phyloP scores from a whole-genome alignment of 1,140 invertebrate species.

The Battus philenor region DNA sequence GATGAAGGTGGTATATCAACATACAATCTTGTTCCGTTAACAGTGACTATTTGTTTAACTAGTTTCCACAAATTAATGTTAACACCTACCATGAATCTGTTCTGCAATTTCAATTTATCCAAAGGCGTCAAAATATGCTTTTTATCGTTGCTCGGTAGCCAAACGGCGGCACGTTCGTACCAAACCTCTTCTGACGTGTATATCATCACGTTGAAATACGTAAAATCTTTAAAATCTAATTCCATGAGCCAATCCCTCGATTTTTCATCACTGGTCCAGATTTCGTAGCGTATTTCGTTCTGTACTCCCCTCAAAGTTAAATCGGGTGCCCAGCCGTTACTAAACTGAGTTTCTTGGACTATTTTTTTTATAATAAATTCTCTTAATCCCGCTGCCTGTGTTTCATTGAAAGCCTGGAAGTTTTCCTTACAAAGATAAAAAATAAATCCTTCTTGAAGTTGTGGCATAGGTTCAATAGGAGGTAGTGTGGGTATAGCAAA shows the following conservation, averaged over 20 bases:
- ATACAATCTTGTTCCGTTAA: conserved; percentile 53
- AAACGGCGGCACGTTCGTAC: conserved; percentile 64
- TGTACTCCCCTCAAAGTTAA: conserved; percentile 52
- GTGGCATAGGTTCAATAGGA: background rate
- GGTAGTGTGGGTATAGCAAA: background rate
- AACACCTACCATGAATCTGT: conserved; percentile 38
- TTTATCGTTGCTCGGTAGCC: conserved; percentile 61
- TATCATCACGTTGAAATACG: conserved; percentile 42
- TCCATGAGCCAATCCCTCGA: conserved; percentile 51
- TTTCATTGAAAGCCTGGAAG: conserved; percentile 38
- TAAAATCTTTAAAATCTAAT: conserved; percentile 47
- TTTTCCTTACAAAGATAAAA: conserved; percentile 59
- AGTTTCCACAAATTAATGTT: conserved; percentile 64
- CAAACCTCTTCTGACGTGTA: conserved; percentile 58
- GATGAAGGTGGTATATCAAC: conserved; percentile 61
- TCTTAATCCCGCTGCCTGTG: conserved; percentile 36
- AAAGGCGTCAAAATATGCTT: conserved; percentile 44
- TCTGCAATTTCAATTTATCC: conserved; percentile 55
- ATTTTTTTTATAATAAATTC: conserved; percentile 44
- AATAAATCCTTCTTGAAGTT: conserved; percentile 20
- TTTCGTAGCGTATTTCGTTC: conserved; percentile 43
- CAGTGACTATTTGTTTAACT: conserved; percentile 49
- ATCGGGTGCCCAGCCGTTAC: conserved; percentile 49
- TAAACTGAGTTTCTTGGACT: conserved; percentile 30
- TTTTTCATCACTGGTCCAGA: conserved; percentile 35